Conservation (phyloP, 2,888 invertebrate genomes). For the Lasioglossum figueresi region DNA sequence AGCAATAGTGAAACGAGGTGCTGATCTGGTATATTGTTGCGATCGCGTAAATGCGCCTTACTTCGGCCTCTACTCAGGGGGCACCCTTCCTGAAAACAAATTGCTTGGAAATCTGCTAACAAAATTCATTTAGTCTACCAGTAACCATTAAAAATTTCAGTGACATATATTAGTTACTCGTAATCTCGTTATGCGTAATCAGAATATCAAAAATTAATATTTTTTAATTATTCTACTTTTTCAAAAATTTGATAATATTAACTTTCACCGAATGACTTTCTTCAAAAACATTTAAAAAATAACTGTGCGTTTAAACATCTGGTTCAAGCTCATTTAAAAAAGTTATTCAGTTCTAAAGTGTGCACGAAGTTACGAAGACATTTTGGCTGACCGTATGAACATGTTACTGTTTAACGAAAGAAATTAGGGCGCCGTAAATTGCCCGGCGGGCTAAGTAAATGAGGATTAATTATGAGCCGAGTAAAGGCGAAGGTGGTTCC, state of each 20-base stretch:
- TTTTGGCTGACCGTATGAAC: not conserved
- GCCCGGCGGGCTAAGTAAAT: not conserved
- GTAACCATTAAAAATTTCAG: not conserved
- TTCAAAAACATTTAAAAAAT: not conserved
- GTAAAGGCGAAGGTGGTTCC: constrained; percentile 19
- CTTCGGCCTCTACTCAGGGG: too few species aligned
- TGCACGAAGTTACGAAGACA: not conserved
- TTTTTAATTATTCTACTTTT: not conserved
- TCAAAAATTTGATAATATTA: not conserved
- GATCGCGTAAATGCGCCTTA: too few species aligned
- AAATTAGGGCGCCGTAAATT: not conserved
- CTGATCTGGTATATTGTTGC: too few species aligned
- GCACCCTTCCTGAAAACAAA: not conserved
- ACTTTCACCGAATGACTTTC: not conserved
- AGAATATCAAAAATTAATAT: not conserved
- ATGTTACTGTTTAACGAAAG: not conserved
- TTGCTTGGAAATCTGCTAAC: not conserved
- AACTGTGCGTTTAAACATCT: too few species aligned
- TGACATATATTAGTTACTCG: too few species aligned
- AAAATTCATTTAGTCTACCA: not conserved
- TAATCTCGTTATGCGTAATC: too few species aligned
- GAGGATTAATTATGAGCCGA: constrained; percentile 2
- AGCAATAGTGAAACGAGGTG: not conserved
- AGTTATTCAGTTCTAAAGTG: too few species aligned
- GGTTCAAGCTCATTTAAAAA: not conserved